phyloP scores from a whole-genome alignment of 2,888 invertebrate genomes.

The Melanophora roralis region DNA sequence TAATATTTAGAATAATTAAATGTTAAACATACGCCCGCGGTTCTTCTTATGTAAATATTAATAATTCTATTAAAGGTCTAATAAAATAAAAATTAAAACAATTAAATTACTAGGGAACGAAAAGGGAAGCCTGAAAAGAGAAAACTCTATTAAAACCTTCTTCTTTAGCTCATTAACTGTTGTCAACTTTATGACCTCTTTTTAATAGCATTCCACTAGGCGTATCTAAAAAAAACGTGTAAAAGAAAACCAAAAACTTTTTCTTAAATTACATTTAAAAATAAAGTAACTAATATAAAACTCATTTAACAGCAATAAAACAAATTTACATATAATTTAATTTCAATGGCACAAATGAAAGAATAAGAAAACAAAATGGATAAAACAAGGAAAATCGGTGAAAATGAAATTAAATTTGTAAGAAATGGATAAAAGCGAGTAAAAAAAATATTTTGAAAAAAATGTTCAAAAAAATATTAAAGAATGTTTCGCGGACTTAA shows the following conservation, averaged over 20 bases:
- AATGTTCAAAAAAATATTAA: neutral
- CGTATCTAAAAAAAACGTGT: neutral
- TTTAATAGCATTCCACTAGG: conserved; percentile 25
- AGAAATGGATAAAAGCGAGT: too few species aligned
- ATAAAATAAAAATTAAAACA: neutral
- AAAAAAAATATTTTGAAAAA: neutral
- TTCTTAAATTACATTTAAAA: conserved; percentile 20
- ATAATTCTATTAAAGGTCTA: neutral
- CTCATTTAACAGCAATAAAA: conserved; percentile 42
- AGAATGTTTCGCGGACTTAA: too few species aligned
- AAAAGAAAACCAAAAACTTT: neutral
- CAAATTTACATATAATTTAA: conserved; percentile 49
- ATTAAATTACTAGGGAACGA: neutral
- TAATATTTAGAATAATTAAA: neutral
- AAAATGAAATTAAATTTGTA: neutral
- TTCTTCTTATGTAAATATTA: neutral
- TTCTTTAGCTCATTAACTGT: neutral
- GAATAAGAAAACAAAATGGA: neutral
- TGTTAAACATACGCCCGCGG: neutral
- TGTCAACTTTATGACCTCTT: conserved; percentile 2
- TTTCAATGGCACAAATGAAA: conserved; percentile 21
- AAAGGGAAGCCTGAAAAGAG: neutral
- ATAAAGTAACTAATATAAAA: conserved; percentile 40
- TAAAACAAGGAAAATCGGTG: neutral
- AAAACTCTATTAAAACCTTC: neutral